These are phyloP conservation scores for Boleophthalmus pectinirostris DNA, from an alignment of 2,113 vertebrate species.

Conservation along the genomic window DNA sequence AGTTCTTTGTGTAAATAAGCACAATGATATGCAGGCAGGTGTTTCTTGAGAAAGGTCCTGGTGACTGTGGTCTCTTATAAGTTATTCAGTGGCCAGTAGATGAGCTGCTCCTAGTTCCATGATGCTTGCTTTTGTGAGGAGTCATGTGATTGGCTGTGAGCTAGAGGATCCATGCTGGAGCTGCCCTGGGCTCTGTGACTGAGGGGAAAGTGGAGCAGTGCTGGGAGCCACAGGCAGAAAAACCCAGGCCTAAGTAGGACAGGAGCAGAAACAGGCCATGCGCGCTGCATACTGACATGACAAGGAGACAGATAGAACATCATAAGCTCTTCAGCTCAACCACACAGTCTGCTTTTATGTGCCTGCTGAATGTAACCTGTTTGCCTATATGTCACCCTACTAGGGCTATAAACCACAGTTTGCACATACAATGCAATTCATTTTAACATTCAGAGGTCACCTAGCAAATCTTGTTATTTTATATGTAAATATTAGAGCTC, in stretches of 20 bases:
- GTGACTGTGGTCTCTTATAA: slow-evolving; percentile 9
- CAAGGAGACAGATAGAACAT: slow-evolving; percentile 27
- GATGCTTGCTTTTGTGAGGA: slow-evolving; percentile 46
- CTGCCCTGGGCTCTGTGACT: slow-evolving; percentile 51
- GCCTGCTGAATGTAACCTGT: neutral
- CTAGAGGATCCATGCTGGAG: slow-evolving; percentile 51
- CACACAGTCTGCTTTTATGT: neutral
- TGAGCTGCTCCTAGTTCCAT: slow-evolving; percentile 13
- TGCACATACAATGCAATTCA: neutral
- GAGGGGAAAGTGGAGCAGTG: slow-evolving; percentile 63
- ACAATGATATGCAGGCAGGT: neutral
- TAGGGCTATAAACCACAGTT: neutral
- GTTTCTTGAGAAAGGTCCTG: neutral
- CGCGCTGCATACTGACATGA: slow-evolving; percentile 17
- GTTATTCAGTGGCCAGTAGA: slow-evolving; percentile 18
- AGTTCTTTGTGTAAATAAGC: neutral
- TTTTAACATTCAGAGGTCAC: neutral
- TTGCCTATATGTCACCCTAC: too few species aligned
- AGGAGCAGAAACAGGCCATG: slow-evolving; percentile 57
- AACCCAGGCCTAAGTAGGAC: slow-evolving; percentile 68
- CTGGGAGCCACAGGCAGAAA: slow-evolving; percentile 64
- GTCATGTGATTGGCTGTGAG: slow-evolving; percentile 45
- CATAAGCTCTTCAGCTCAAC: neutral
- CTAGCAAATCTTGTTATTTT: neutral
- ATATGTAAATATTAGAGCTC: too few species aligned